These are phyloP conservation scores for Ichneumoninae sp. DNA, from an alignment of 2,888 invertebrate genomes.

Conservation along the genomic window DNA sequence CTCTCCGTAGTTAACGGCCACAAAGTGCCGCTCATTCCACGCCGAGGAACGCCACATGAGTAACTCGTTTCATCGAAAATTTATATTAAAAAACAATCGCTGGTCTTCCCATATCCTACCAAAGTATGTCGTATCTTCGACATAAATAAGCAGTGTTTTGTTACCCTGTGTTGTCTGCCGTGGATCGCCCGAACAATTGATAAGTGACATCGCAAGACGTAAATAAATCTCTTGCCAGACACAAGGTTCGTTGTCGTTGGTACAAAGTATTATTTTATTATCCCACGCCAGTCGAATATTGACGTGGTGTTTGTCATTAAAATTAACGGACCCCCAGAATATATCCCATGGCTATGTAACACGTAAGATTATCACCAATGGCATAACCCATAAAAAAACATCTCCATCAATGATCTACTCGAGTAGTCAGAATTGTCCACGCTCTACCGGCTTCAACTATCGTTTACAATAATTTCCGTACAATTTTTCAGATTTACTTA, in stretches of 20 bases:
- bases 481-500: background rate
- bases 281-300: slow-evolving; percentile 20
- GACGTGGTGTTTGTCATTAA: background rate
- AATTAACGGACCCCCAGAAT: background rate
- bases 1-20: slow-evolving; percentile 50
- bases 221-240: slow-evolving; percentile 34
- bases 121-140: slow-evolving; percentile 33
- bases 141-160: slow-evolving; percentile 45
- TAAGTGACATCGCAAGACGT: slow-evolving; percentile 53
- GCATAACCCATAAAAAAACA: slow-evolving; percentile 51
- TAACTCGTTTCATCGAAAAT: background rate
- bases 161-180: slow-evolving; percentile 17
- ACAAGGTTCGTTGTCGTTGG: slow-evolving; percentile 54
- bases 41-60: slow-evolving; percentile 45
- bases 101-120: slow-evolving; percentile 1
- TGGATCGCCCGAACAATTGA: slow-evolving; percentile 12
- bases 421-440: background rate
- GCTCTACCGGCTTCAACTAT: background rate
- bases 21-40: slow-evolving; percentile 60
- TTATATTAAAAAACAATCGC: background rate
- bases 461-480: background rate
- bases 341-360: slow-evolving; percentile 44
- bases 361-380: slow-evolving; percentile 53
- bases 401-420: background rate
- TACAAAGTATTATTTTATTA: slow-evolving; percentile 10